A percentile compares a stretch with the other conserved stretches of the same genome.
Conservation (phyloP, 2,113 vertebrate genomes). For the Pelmatolapia mariae region DNA sequence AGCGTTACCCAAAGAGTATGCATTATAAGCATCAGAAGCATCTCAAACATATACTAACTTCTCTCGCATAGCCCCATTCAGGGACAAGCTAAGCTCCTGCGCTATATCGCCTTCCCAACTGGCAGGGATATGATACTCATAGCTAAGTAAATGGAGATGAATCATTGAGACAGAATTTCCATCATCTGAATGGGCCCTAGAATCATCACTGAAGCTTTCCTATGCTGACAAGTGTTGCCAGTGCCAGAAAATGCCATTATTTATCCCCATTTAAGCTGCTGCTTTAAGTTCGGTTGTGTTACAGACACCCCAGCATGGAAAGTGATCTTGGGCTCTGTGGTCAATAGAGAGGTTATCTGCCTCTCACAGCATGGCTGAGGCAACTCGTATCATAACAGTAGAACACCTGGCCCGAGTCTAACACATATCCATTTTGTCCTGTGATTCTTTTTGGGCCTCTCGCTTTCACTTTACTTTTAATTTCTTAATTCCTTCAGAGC, state of each 20-base stretch:
- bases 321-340: constrained; percentile 22
- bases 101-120: constrained; percentile 57
- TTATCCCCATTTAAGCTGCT: constrained; percentile 24
- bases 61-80: constrained; percentile 57
- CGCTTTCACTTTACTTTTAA: constrained; percentile 44
- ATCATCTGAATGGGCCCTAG: constrained; percentile 46
- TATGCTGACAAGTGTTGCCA: constrained; percentile 26
- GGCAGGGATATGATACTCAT: constrained; percentile 55
- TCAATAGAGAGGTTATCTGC: constrained; percentile 52
- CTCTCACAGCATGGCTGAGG: constrained; percentile 26
- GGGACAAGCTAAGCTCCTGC: constrained; percentile 57
- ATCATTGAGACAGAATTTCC: constrained; percentile 58
- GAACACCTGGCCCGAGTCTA: constrained; percentile 55
- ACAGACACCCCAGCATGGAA: background rate
- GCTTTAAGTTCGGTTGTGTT: constrained; percentile 19
- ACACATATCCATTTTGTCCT: background rate
- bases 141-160: constrained; percentile 60
- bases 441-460: constrained; percentile 1
- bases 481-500: constrained; percentile 61
- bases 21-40: constrained; percentile 58
- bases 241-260: constrained; percentile 32
- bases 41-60: constrained; percentile 66
- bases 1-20: constrained; percentile 57
- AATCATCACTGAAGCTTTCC: constrained; percentile 39
- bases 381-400: constrained; percentile 24